phyloP scores from a whole-genome alignment of 2,888 invertebrate species.

The Tenthredo scrophulariae region DNA sequence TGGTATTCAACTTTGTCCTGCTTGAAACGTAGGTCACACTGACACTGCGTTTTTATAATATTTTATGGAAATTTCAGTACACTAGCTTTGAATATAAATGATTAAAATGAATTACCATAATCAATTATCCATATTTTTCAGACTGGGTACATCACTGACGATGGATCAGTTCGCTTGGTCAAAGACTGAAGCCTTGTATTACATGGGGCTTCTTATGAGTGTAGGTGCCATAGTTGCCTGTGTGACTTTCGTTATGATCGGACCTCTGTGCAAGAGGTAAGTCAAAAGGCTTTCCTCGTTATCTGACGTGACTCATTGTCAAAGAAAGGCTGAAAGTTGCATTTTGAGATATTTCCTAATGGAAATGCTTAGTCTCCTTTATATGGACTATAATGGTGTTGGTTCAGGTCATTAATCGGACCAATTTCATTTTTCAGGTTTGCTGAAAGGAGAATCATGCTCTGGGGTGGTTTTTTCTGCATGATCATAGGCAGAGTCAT shows the following conservation, averaged over 20 bases:
- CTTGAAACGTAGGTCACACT: conserved; percentile 86
- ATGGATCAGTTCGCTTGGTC: conserved; percentile 95
- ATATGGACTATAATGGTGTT: background rate
- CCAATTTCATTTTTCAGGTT: conserved; percentile 77
- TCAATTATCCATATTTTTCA: conserved; percentile 65
- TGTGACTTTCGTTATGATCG: conserved; percentile 85
- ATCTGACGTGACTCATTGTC: background rate
- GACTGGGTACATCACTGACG: conserved; percentile 89
- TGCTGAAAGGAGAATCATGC: conserved; percentile 87
- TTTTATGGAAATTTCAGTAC: background rate
- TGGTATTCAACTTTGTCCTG: conserved; percentile 93
- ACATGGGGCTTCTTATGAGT: conserved; percentile 91
- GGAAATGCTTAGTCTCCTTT: background rate
- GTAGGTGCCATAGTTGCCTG: conserved; percentile 89
- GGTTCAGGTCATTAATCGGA: background rate
- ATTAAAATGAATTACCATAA: background rate
- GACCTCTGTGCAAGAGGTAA: conserved; percentile 84
- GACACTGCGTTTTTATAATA: background rate
- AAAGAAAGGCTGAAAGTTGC: conserved; percentile 29
- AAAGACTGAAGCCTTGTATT: conserved; percentile 86
- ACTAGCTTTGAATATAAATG: background rate
- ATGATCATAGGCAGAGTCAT: conserved; percentile 88
- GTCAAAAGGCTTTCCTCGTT: conserved; percentile 32
- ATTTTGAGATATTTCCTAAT: conserved; percentile 44
- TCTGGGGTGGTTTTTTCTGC: conserved; percentile 91